Percentiles rank a stretch among this genome's conserved stretches.
Evolutionary conservation across 2,113 vertebrate genomes (phyloP).

Genomic region (Pachycephala philippinensis): DNA sequence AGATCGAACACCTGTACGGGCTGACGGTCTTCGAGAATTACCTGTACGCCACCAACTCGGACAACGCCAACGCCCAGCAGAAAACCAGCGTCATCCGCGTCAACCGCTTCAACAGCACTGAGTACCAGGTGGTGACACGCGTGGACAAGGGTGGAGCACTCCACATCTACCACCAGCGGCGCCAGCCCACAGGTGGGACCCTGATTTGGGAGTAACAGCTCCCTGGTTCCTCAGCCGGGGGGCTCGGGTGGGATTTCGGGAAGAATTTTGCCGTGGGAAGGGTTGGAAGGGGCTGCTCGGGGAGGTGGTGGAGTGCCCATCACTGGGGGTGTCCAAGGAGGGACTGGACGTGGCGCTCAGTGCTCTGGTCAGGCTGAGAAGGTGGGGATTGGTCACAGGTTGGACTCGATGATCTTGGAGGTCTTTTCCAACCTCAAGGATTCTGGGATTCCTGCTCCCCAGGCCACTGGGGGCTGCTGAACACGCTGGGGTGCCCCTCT

Average conservation of each 20-base stretch:
- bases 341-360: background rate
- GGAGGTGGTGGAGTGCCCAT: background rate
- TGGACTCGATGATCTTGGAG: background rate
- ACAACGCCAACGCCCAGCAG: constrained; percentile 92
- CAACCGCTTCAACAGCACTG: constrained; percentile 94
- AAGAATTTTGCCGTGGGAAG: background rate
- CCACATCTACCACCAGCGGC: constrained; percentile 94
- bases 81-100: constrained; percentile 95
- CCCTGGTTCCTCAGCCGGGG: background rate
- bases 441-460: background rate
- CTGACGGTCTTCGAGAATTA: constrained; percentile 97
- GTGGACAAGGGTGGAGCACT: constrained; percentile 91
- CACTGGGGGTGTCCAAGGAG: too few species aligned
- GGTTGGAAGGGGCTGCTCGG: background rate
- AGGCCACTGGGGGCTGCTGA: background rate
- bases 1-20: constrained; percentile 94
- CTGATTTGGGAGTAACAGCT: rapidly evolving
- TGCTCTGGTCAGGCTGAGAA: background rate
- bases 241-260: background rate
- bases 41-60: constrained; percentile 93
- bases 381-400: background rate
- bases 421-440: background rate
- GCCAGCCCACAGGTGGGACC: constrained; percentile 87
- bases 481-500: too few species aligned
- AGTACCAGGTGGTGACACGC: constrained; percentile 91